Evolutionary conservation across 2,797 vertebrate species (phyloP), one percentile per base, ranked within the genome.

Genomic region (Hydrophis major): DNA sequence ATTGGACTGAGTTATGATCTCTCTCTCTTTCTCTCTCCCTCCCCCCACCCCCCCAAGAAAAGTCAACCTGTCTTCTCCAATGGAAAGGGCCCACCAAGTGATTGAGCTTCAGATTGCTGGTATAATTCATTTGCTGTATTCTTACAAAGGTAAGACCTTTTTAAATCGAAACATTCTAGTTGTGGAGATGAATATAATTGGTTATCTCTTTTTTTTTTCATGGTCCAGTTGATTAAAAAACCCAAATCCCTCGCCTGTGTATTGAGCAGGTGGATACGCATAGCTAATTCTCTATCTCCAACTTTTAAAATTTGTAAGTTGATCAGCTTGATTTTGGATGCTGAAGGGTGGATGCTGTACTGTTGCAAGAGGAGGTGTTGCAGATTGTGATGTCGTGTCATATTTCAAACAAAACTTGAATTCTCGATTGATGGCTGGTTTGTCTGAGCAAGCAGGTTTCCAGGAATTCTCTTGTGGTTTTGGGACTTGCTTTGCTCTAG

Each of bases 51-150:
- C 37, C 37, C 2, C 37, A 37, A 37, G 37, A 37, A 37, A 37
- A 96, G 95, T 53, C 86, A 92, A 53, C 89, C 69, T 96, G 95
- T 95, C 95, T 95, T 93, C 94, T 90, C 92, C 95, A 96, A 96
- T 94, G 94, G 95, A 96, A 97, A 93, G 95, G 95, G 93, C 95
- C 93, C 88, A 88, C 59, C 0, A 0, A 94, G 93, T 92, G 93
- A 92, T 59, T 83, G 94, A 90, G 94, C 94, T 96, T 93, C 56
- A 0, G 94, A 88, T 95, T 96, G 95, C 95, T 94, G 91, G 93
- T 94, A 94, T 96, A 96, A 96, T 96, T 97, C 96, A 96, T 95
- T 95, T 96, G 95, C 96, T 96, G 96, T 91, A 92, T 96, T 96
- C 94, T 95, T 97, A 96, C 96, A 95, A 95, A 91, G 97, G 94